phyloP scores from a whole-genome alignment of 2,888 invertebrate species.

The Neoascia interrupta region DNA sequence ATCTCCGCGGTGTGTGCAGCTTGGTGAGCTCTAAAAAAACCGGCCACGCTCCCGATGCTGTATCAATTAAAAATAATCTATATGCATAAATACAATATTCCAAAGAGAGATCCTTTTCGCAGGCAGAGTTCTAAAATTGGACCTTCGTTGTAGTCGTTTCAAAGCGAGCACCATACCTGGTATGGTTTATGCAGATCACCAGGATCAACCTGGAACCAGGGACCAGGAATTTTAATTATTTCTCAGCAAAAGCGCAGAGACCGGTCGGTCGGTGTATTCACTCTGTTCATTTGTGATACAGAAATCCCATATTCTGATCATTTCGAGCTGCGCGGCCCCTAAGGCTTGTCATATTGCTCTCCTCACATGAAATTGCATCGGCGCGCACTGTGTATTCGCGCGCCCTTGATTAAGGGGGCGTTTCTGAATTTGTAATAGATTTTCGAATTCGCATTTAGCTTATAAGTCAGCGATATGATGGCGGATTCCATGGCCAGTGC shows the following conservation, averaged over 20 bases:
- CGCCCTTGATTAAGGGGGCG: conserved; percentile 69
- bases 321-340: conserved; percentile 49
- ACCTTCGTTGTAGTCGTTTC: not conserved
- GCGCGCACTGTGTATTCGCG: conserved; percentile 35
- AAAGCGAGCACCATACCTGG: conserved; percentile 30
- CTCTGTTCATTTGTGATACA: conserved; percentile 45
- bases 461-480: conserved; percentile 5
- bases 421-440: conserved; percentile 68
- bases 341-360: conserved; percentile 62
- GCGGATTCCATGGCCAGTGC: conserved; percentile 59
- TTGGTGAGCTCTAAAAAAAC: not conserved
- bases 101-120: conserved; percentile 24
- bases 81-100: conserved; percentile 54
- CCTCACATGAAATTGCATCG: conserved; percentile 41
- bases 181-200: conserved; percentile 63
- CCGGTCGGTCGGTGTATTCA: conserved; percentile 4
- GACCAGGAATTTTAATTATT: conserved; percentile 66
- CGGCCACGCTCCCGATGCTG: conserved; percentile 40
- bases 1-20: conserved; percentile 34
- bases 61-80: conserved; percentile 65
- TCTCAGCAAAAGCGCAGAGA: conserved; percentile 34
- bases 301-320: conserved; percentile 61
- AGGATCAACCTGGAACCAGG: conserved; percentile 45
- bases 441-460: conserved; percentile 60
- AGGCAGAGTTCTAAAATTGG: conserved; percentile 20